Evolutionary conservation across 2,888 invertebrate species (phyloP), one percentile per base, ranked within the genome.

Genomic region (Camponotus fellah): DNA sequence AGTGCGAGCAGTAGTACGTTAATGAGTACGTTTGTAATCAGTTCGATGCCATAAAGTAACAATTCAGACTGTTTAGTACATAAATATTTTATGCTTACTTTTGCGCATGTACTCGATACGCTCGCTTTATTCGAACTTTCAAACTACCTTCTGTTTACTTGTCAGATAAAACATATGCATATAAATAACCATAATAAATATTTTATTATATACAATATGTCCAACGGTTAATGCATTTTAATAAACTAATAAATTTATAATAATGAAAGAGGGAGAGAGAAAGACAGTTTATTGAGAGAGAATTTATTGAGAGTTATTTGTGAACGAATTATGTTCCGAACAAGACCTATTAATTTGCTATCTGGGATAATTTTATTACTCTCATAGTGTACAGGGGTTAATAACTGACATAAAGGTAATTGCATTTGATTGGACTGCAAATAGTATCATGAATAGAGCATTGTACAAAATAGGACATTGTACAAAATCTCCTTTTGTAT

Each of bases 1-100:
- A 93, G 91, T 79, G 82, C 84, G 0, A 94, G 93, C 75, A 93
- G 87, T 86, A 91, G 92, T 56, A 94, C 94, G 10, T 80, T 94
- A 10, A 92, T 90, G 83, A 93, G 93, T 46, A 92, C 91, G 2
- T 90, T 91, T 58, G 87, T 86, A 0, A 85, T 88, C 53, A 90
- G 86, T 85, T 62, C 68, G n/a, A 77, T 84, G 9, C 86, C 88
- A 43, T 90, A 72, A 88, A 12, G n/a, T 40, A 43, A 21, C n/a
- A 69, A 21, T 34, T 60, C 6, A 80, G 32, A 32, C 12, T 60
- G 21, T 40, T 9, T 71, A 60, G 21, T 53, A 53, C 49, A 53
- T 21, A 32, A 58, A 43, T 68, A 37, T 32, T 6, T 76, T 65
- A 37, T 32, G 4, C 12, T 14, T 49, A 21, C 14, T 14, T 58